Conservation (phyloP, 2,888 invertebrate species). For the Drosophila siamana region DNA sequence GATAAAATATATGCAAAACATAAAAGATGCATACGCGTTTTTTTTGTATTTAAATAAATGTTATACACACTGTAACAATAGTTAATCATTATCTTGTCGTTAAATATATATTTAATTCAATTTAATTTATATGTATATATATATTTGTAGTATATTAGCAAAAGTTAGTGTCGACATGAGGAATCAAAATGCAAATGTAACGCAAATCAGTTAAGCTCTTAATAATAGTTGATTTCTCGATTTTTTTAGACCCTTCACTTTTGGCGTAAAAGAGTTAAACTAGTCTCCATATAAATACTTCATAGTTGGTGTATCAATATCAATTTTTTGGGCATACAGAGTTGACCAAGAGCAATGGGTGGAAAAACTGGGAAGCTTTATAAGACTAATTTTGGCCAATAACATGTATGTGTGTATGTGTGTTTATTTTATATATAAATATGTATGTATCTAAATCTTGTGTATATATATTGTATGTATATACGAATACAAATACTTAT, state of each 20-base stretch:
- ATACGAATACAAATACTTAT: conserved; percentile 45
- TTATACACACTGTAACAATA: conserved; percentile 67
- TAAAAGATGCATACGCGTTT: conserved; percentile 46
- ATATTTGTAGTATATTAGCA: conserved; percentile 55
- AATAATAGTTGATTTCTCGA: conserved; percentile 34
- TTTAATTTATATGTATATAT: conserved; percentile 17
- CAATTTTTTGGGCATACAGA: conserved; percentile 40
- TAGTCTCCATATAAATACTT: not conserved
- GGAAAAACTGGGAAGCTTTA: conserved; percentile 28
- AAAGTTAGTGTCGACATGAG: conserved; percentile 58
- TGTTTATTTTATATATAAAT: conserved; percentile 34
- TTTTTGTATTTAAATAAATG: conserved; percentile 43
- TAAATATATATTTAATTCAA: conserved; percentile 20
- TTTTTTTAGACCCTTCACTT: not conserved
- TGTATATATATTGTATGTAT: conserved; percentile 19
- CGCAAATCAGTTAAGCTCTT: conserved; percentile 50
- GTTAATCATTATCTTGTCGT: conserved; percentile 41
- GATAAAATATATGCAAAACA: conserved; percentile 66
- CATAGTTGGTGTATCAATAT: conserved; percentile 39
- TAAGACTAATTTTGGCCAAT: conserved; percentile 63
- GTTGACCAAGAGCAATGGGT: conserved; percentile 49
- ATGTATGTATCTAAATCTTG: conserved; percentile 9
- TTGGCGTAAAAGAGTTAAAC: too few species aligned
- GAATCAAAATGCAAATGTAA: conserved; percentile 69
- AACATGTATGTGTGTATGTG: conserved; percentile 50